phyloP scores from a whole-genome alignment of 35 echinoderm and acorn worm species.

The Apostichopus japonicus region DNA sequence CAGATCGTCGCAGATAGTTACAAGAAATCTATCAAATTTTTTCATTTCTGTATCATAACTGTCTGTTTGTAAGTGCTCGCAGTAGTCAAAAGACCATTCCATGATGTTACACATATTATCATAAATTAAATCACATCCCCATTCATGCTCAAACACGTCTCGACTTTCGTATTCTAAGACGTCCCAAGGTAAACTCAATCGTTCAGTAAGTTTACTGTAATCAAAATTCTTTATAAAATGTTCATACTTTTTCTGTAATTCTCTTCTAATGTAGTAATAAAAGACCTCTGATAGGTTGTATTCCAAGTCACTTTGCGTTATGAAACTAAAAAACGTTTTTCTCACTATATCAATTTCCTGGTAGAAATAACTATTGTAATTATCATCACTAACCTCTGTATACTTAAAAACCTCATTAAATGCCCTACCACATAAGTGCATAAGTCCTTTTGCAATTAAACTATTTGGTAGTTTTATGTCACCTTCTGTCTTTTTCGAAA shows the following conservation, averaged over 20 bases:
- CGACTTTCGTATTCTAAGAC: not conserved
- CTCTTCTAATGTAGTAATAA: not conserved
- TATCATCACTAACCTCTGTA: not conserved
- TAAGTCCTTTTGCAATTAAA: no score
- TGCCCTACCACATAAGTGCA: no score
- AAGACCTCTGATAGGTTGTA: not conserved
- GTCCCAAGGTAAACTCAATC: no score
- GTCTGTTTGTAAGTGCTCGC: accelerated
- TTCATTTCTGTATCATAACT: not conserved
- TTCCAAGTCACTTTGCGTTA: no score
- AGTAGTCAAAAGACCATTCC: not conserved
- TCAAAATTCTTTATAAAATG: no score
- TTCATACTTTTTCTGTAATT: not conserved
- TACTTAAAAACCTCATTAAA: no score
- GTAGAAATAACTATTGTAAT: not conserved
- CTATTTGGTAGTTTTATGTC: no score
- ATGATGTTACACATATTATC: not conserved
- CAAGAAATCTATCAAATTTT: not conserved
- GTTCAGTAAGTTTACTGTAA: not conserved
- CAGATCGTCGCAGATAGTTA: no score
- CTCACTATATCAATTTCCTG: not conserved
- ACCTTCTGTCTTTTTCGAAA: no score
- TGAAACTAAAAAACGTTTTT: not conserved
- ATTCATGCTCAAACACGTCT: no score
- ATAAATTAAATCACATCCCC: not conserved